These are phyloP conservation scores for Neolamprologus cancellatus DNA, from an alignment of 2,113 vertebrate species.

Conservation along the genomic window DNA sequence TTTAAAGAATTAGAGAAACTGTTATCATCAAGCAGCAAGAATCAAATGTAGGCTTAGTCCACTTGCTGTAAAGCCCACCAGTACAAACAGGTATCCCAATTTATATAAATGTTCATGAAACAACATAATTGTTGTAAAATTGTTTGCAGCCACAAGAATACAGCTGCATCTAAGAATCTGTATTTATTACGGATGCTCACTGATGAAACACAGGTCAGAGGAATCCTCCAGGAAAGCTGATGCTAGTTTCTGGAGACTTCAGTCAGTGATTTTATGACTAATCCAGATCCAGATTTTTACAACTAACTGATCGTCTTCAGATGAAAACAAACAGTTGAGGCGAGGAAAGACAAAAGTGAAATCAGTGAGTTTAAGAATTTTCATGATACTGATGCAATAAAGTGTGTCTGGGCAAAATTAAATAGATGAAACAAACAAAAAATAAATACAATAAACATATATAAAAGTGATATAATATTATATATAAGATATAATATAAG, in stretches of 20 bases:
- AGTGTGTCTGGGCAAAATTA: neutral
- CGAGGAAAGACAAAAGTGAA: neutral
- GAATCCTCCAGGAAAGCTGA: accelerated
- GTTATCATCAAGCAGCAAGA: neutral
- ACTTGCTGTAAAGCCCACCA: neutral
- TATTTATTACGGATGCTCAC: neutral
- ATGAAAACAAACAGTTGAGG: neutral
- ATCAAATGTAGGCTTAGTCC: neutral
- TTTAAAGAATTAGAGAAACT: neutral
- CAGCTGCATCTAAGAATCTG: neutral
- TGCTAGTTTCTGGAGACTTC: neutral
- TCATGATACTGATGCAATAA: neutral
- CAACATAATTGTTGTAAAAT: neutral
- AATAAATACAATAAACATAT: neutral
- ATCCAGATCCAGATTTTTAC: neutral
- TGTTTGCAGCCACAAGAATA: neutral
- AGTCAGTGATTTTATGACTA: neutral
- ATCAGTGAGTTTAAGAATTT: neutral
- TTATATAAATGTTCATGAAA: neutral
- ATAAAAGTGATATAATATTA: too few relatives aligned
- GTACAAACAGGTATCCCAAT: accelerated
- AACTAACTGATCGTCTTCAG: neutral
- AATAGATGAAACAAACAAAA: accelerated
- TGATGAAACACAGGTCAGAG: neutral
- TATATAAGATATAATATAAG: too few relatives aligned